These are phyloP conservation scores for Ophioderma brevispina DNA, from an alignment of 35 echinoderm and acorn worm species.

Conservation along the genomic window DNA sequence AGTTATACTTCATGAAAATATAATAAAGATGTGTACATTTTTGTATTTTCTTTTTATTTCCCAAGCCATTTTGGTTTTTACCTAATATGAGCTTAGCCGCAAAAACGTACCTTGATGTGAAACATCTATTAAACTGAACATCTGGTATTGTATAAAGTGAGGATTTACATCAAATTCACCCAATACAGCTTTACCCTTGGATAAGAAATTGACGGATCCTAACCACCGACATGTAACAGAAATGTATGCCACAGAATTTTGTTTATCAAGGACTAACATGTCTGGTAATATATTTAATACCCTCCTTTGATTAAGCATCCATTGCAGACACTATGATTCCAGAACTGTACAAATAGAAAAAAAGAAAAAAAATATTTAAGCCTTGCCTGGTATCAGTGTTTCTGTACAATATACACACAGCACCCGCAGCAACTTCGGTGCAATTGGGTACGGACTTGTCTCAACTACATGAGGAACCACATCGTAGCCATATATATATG, in stretches of 20 bases:
- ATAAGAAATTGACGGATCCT: not conserved
- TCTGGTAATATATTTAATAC: not conserved
- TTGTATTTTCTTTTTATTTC: too few species aligned
- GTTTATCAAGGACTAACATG: not conserved
- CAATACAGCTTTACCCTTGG: not conserved
- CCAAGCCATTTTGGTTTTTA: too few species aligned
- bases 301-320: not conserved
- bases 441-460: not conserved
- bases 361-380: not conserved
- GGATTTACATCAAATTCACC: not conserved
- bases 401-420: not conserved
- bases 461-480: not conserved
- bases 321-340: not conserved
- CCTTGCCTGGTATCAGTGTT: not conserved
- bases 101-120: too few species aligned
- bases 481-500: not conserved
- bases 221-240: not conserved
- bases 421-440: not conserved
- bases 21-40: too few species aligned
- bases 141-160: conserved; percentile 8
- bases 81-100: too few species aligned
- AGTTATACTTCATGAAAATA: too few species aligned
- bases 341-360: conserved; percentile 1
- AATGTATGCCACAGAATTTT: not conserved
- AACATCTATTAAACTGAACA: too few species aligned